A percentile compares a stretch with the other conserved stretches of the same genome.
Evolutionary conservation across 2,888 invertebrate genomes (phyloP).

Genomic region (Caenorhabditis wallacei): DNA sequence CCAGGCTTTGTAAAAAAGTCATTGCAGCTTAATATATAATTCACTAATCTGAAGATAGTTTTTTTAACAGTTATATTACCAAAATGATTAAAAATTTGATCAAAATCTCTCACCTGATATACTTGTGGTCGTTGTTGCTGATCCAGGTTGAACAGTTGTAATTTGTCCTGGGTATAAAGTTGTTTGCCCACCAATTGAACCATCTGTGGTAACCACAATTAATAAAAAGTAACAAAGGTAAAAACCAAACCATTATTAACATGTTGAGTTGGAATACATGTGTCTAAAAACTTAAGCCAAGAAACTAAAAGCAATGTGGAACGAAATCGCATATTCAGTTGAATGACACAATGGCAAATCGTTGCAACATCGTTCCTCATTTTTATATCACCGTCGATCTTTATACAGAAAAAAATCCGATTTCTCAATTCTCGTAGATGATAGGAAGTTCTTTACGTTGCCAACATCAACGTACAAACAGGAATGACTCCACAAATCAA

Average conservation of each 20-base stretch:
- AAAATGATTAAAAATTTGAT: no score
- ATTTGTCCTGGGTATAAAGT: background rate
- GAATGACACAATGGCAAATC: constrained; percentile 28
- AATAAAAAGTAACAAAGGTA: background rate
- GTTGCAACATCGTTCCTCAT: constrained; percentile 18
- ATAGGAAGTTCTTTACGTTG: constrained; percentile 31
- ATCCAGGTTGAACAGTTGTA: background rate
- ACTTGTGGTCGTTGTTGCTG: background rate
- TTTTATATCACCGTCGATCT: constrained; percentile 31
- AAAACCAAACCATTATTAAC: constrained; percentile 16
- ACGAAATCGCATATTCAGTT: background rate
- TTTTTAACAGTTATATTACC: no score
- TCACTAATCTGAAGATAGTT: no score
- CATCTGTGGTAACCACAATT: background rate
- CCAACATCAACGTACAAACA: constrained; percentile 43
- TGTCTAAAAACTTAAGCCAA: background rate
- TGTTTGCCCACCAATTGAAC: constrained; percentile 1
- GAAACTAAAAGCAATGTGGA: background rate
- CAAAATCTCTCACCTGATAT: no score
- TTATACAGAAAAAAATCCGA: constrained; percentile 9
- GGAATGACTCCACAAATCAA: constrained; percentile 22
- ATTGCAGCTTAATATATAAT: no score
- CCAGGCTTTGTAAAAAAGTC: no score
- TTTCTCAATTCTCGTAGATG: constrained; percentile 27
- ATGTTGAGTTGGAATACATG: constrained; percentile 38